phyloP scores from a whole-genome alignment of 2,797 vertebrate species.

The Odontamblyopus lacepedii region DNA sequence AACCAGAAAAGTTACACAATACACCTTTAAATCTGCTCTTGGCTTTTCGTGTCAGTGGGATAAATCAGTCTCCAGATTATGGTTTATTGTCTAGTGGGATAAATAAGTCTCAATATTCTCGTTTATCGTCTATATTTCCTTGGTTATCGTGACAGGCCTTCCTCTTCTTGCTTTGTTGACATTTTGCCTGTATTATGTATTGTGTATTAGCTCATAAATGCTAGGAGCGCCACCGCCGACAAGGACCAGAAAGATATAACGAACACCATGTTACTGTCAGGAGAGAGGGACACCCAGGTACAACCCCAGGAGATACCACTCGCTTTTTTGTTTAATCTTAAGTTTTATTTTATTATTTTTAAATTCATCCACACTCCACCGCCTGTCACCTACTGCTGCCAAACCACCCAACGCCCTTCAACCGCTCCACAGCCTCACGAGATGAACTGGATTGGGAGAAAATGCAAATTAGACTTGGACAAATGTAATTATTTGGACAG shows the following conservation, averaged over 20 bases:
- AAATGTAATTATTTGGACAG: too few species aligned
- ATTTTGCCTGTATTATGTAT: conserved; percentile 67
- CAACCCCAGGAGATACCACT: conserved; percentile 60
- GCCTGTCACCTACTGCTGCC: conserved; percentile 49
- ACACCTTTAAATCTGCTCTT: too few species aligned
- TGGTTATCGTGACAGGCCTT: neutral
- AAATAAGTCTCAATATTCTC: too few species aligned
- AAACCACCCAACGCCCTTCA: conserved; percentile 69
- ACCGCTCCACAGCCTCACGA: conserved; percentile 67
- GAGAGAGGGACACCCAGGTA: conserved; percentile 99
- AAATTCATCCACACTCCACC: conserved; percentile 10
- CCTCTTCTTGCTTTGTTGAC: conserved; percentile 60
- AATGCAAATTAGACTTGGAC: too few species aligned
- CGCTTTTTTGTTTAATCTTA: conserved; percentile 27
- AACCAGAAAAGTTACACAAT: too few species aligned
- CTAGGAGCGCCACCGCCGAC: conserved; percentile 95
- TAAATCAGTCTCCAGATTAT: too few species aligned
- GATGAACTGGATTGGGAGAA: too few species aligned
- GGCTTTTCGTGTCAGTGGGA: too few species aligned
- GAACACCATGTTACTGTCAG: conserved; percentile 99
- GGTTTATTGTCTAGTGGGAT: too few species aligned
- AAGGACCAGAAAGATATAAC: conserved; percentile 99
- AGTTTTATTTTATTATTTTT: neutral
- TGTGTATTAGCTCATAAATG: conserved; percentile 92
- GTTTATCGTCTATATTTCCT: too few species aligned